These are phyloP conservation scores for Sinodicranocentrus sp. DNA, from an alignment of 2,888 invertebrate genomes.

Conservation along the genomic window DNA sequence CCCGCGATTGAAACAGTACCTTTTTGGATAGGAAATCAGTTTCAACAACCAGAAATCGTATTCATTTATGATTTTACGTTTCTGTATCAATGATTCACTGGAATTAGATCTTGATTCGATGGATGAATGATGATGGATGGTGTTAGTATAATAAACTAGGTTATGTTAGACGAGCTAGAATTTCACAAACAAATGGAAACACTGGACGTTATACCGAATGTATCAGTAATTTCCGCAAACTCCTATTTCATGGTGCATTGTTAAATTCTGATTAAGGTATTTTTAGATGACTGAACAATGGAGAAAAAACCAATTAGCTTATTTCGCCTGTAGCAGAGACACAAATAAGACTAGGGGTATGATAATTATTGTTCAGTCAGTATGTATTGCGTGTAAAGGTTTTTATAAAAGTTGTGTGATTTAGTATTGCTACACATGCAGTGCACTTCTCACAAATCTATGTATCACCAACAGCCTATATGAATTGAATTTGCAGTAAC, in stretches of 20 bases:
- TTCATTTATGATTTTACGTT: background rate
- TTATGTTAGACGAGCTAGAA: background rate
- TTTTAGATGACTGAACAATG: slow-evolving; percentile 55
- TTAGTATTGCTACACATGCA: background rate
- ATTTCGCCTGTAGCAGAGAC: background rate
- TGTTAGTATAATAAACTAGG: background rate
- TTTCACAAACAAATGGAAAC: background rate
- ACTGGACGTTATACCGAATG: slow-evolving; percentile 14
- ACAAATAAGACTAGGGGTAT: background rate
- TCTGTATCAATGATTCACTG: no score
- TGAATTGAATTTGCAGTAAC: no score
- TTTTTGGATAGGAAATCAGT: slow-evolving; percentile 61
- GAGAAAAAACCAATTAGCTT: slow-evolving; percentile 23
- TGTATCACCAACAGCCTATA: no score
- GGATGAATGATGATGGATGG: background rate
- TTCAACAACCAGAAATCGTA: background rate
- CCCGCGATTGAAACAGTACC: slow-evolving; percentile 52
- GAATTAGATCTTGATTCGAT: background rate
- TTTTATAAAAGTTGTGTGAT: background rate
- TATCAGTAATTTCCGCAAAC: slow-evolving; percentile 44
- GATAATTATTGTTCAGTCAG: background rate
- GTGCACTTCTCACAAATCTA: background rate
- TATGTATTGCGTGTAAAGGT: no score
- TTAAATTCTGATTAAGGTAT: slow-evolving; percentile 53
- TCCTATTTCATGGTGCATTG: slow-evolving; percentile 56